Evolutionary conservation across 2,797 vertebrate species (phyloP), one percentile per base, ranked within the genome.

Genomic region (Aotus griseimembra): DNA sequence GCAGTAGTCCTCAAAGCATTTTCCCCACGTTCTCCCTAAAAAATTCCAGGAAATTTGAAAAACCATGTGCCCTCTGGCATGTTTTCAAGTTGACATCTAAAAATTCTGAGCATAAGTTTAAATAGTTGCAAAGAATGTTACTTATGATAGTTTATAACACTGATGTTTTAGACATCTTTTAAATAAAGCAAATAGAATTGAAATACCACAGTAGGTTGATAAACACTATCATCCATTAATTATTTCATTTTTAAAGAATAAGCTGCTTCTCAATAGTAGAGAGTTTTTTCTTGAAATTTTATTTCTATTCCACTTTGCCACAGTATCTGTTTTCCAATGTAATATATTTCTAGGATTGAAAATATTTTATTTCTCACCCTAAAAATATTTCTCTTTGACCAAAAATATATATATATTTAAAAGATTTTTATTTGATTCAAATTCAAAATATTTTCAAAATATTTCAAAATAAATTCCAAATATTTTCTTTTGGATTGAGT

Each of bases 61-160:
- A 85, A 67, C 19, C 6, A 24, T 91, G 41, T 39, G 33, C 41
- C 24, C 2, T 94, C 36, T 80, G 70, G 70, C 33, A 73, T 39
- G 91, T 89, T 86, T 87, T 93, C 67, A 89, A 50, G 73, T 55
- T 91, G 50, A 88, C 30, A 76, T 90, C 15, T 70, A 44, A 72
- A 97, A 70, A 15, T 41, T 76, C 50, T 90, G n/a, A 81, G 26
- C 33, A 20, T n/a, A 58, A 39, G 17, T 48, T 92, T 80, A 61
- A 95, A 64, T n/a, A 80, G 64, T 75, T 80, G 5, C 19, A 67
- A 97, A 82, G 61, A 48, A 46, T 84, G 1, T 80, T 55, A 79
- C 76, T 97, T 88, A 13, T 72, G 19, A 55, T 13, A 52, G 17
- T 83, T 95, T 86, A 19, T 82, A 80, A 64, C 13, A 39, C 2